Base-by-base conservation (phyloP, 2,888 invertebrate species). In the Stegana nigrithorax region DNA sequence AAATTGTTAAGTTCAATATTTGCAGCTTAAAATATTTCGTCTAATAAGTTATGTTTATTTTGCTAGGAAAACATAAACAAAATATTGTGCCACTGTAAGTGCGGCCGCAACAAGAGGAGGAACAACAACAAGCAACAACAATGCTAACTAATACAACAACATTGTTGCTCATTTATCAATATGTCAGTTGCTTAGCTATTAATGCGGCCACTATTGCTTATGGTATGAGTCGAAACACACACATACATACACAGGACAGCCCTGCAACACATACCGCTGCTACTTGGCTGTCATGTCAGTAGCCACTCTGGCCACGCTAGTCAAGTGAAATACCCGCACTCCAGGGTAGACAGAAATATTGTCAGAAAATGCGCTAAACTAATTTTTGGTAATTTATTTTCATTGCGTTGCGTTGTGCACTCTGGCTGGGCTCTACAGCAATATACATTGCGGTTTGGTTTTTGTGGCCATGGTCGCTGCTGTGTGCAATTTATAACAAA, bases 121-220 rank as follows among this genome's bases (percentile, higher is more conserved):
- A 55, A 5, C 14, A 32, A 14, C n/a, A 55, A 36, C 32, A 36
- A n/a, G n/a, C 32, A 53, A 53, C 47, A 29, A 53, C 51, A 36
- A 36, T 10, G 36, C 3, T 12, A 50, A 23, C 26, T 17, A 10
- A 29, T 29, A 51, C 32, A 21, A 32, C 12, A 36, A 4, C 7
- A 50, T 14, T 12, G 12, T 21, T 55, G 68, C 73, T 78, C 82
- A 78, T 81, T 82, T 81, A 81, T 81, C 81, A 81, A 81, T 77
- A 75, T 80, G 81, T 78, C 81, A 80, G 81, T 73, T 75, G 73
- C 78, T 79, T 75, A 82, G 82, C 80, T 78, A 78, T 78, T 78
- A 78, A 78, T 79, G 72, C 42, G 14, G n/a, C 23, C 23, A n/a
- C 23, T 47, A 25, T 23, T 23, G 23, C 36, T 67, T 71, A 63